Conservation (phyloP, 2,113 vertebrate genomes). For the Percina caprodes region DNA sequence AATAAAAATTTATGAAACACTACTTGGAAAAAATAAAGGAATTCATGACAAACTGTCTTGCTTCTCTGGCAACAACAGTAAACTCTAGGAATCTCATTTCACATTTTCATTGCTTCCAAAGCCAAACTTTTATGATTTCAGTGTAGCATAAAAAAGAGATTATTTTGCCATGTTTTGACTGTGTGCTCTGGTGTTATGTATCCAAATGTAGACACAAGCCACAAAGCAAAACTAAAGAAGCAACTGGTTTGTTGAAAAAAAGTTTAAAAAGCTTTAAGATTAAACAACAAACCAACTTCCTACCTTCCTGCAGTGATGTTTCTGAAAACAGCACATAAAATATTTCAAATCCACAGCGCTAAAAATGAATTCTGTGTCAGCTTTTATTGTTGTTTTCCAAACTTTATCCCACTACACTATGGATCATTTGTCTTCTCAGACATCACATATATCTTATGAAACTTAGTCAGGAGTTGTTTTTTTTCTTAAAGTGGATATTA, state of each 20-base stretch:
- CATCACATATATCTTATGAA: not conserved
- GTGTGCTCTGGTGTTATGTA: not conserved
- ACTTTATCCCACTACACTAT: too few relatives aligned
- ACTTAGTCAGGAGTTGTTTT: too few relatives aligned
- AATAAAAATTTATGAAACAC: constrained; percentile 1
- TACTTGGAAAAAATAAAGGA: too few relatives aligned
- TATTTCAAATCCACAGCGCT: too few relatives aligned
- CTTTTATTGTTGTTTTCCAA: too few relatives aligned
- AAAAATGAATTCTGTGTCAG: too few relatives aligned
- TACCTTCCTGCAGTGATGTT: too few relatives aligned
- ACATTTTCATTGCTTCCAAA: not conserved
- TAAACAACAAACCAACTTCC: not conserved
- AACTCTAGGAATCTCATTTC: not conserved
- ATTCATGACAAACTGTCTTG: not conserved
- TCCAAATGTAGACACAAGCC: not conserved
- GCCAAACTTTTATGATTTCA: not conserved
- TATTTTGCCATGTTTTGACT: not conserved
- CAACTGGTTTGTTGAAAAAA: not conserved
- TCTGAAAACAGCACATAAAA: too few relatives aligned
- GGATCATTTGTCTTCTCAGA: not conserved
- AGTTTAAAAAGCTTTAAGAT: not conserved
- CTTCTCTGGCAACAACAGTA: not conserved
- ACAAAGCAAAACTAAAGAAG: not conserved
- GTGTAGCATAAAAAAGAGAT: not conserved
- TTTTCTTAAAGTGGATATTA: too few relatives aligned